These are phyloP conservation scores for Barypeithes pellucidus DNA, from an alignment of 2,888 invertebrate species.

Conservation along the genomic window DNA sequence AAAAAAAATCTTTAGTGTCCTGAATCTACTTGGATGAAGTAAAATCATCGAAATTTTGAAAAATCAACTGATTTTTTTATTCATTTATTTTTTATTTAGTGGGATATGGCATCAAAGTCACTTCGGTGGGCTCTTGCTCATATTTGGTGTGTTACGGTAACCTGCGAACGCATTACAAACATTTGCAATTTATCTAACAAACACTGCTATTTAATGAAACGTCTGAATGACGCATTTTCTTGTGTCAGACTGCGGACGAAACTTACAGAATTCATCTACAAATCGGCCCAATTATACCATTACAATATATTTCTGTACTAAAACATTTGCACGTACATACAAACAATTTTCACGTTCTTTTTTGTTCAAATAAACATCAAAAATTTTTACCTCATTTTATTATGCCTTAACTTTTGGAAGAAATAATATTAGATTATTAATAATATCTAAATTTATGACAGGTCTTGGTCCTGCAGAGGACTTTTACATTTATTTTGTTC, in stretches of 20 bases:
- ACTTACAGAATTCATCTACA: constrained; percentile 52
- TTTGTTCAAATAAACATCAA: constrained; percentile 21
- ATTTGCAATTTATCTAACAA: constrained; percentile 40
- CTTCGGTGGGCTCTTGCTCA: background rate
- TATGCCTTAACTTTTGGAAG: constrained; percentile 10
- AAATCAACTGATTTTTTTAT: no score
- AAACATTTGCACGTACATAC: constrained; percentile 68
- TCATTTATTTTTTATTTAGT: no score
- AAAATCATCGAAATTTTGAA: no score
- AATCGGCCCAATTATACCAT: constrained; percentile 65
- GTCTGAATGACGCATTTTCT: constrained; percentile 34
- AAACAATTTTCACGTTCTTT: constrained; percentile 66
- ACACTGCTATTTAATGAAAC: constrained; percentile 46
- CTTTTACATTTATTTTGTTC: background rate
- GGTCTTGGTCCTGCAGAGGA: background rate
- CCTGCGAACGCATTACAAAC: constrained; percentile 31
- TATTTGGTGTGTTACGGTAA: constrained; percentile 37
- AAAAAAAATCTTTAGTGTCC: no score
- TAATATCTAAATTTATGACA: background rate
- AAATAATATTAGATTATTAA: background rate
- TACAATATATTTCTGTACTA: constrained; percentile 69
- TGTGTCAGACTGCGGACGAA: constrained; percentile 48
- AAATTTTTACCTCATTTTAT: constrained; percentile 8
- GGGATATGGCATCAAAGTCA: no score
- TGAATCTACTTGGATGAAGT: no score